A percentile compares a stretch with the other conserved stretches of the same genome.
These are phyloP conservation scores for Dasysyrphus tricinctus DNA, from an alignment of 2,888 invertebrate species.

Conservation along the genomic window DNA sequence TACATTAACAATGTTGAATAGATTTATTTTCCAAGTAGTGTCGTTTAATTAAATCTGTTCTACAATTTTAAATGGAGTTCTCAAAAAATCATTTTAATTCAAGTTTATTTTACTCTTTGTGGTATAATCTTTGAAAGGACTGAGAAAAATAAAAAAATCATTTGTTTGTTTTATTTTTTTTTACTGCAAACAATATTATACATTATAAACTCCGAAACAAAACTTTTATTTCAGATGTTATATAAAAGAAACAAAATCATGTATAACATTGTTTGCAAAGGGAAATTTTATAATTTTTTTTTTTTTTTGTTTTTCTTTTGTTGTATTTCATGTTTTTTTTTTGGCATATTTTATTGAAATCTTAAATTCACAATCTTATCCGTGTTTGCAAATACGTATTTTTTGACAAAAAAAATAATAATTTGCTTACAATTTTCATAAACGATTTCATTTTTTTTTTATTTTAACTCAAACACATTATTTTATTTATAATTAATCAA, in stretches of 20 bases:
- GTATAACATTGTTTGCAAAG: constrained; percentile 61
- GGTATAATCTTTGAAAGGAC: constrained; percentile 54
- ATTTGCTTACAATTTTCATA: constrained; percentile 27
- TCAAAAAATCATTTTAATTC: constrained; percentile 9
- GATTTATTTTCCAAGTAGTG: constrained; percentile 29
- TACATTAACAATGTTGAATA: constrained; percentile 33
- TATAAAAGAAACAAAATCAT: constrained; percentile 1
- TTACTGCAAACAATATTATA: constrained; percentile 58
- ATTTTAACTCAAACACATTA: constrained; percentile 45
- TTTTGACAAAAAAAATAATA: constrained; percentile 30
- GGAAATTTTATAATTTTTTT: constrained; percentile 27
- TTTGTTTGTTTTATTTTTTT: constrained; percentile 20
- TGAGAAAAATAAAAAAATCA: constrained; percentile 70
- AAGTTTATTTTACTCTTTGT: constrained; percentile 30
- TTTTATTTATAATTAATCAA: constrained; percentile 49
- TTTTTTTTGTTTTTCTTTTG: constrained; percentile 15
- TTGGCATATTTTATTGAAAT: constrained; percentile 69
- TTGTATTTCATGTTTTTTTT: constrained; percentile 36
- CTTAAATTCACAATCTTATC: constrained; percentile 55
- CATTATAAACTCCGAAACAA: constrained; percentile 10
- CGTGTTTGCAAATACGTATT: constrained; percentile 29
- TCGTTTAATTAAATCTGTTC: constrained; percentile 31
- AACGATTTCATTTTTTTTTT: constrained; percentile 37
- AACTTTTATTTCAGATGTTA: constrained; percentile 36
- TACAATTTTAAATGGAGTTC: constrained; percentile 46